These are phyloP conservation scores for Cyprinella venusta DNA, from an alignment of 2,797 vertebrate species.

Conservation along the genomic window DNA sequence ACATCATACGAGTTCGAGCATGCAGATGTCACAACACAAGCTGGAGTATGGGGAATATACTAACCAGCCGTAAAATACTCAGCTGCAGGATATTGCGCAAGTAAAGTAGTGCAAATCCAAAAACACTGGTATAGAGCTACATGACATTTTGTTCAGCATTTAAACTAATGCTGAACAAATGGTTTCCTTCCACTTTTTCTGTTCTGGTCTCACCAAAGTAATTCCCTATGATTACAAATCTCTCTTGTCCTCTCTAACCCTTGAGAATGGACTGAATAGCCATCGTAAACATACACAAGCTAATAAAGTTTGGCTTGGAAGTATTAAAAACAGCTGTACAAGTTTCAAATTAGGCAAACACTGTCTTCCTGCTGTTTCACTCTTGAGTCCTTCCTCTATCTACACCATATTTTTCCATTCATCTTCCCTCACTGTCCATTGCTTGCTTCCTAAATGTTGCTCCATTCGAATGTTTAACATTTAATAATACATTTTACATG, in stretches of 20 bases:
- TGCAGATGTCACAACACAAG: slow-evolving; percentile 4
- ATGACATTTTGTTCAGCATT: slow-evolving; percentile 3
- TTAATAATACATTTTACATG: background rate
- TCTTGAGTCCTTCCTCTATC: background rate
- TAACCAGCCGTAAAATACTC: slow-evolving; percentile 23
- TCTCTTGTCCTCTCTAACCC: background rate
- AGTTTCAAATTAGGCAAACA: background rate
- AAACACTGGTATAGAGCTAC: background rate
- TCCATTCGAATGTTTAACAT: too few species aligned
- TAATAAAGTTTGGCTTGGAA: background rate
- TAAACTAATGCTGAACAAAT: background rate
- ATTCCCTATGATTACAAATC: slow-evolving; percentile 1
- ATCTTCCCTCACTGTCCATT: background rate
- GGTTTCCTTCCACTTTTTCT: background rate
- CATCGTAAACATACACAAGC: background rate
- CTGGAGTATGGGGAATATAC: background rate
- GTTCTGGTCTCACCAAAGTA: background rate
- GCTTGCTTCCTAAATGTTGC: background rate
- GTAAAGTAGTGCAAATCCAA: background rate
- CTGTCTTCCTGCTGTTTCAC: background rate
- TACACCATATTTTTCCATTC: background rate
- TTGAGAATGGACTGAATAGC: background rate
- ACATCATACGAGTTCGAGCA: slow-evolving; percentile 12
- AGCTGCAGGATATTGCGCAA: slow-evolving; percentile 24
- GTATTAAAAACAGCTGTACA: slow-evolving; percentile 14